Evolutionary conservation across 2,888 invertebrate species (phyloP).

Genomic region (Lasius platythorax): DNA sequence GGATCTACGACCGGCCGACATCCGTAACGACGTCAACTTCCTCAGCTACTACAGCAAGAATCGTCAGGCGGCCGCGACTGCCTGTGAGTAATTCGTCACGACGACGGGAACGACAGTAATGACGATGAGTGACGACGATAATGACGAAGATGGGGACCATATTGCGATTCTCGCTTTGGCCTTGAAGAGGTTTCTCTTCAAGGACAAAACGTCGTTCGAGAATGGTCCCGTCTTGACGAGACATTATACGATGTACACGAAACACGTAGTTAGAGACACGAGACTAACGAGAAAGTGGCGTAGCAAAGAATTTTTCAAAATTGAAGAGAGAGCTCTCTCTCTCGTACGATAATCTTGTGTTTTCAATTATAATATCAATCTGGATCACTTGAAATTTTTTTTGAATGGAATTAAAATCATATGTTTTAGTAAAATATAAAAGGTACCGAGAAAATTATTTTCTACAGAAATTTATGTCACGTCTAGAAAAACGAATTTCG

Average conservation of each 20-base stretch:
- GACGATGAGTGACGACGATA: constrained; percentile 31
- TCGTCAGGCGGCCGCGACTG: constrained; percentile 89
- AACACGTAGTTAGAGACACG: constrained; percentile 55
- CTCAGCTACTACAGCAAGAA: constrained; percentile 95
- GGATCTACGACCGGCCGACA: constrained; percentile 89
- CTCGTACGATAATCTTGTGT: background rate
- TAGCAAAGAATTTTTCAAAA: constrained; percentile 5
- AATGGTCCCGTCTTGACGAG: constrained; percentile 11
- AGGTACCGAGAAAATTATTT: background rate
- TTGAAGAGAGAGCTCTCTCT: background rate
- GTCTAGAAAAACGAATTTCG: background rate
- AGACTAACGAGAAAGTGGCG: constrained; percentile 49
- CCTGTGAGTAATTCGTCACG: constrained; percentile 81
- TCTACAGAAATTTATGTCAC: background rate
- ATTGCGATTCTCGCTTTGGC: background rate
- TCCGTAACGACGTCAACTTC: constrained; percentile 94
- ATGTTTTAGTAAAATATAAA: background rate
- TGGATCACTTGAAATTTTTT: background rate
- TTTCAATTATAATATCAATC: background rate
- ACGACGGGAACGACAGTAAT: constrained; percentile 23
- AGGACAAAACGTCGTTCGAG: background rate
- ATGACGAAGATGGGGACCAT: background rate
- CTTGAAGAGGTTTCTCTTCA: background rate
- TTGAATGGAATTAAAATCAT: background rate
- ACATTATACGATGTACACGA: constrained; percentile 25